These are phyloP conservation scores for Drosophila rubida DNA, from an alignment of 2,888 invertebrate genomes.

Conservation along the genomic window DNA sequence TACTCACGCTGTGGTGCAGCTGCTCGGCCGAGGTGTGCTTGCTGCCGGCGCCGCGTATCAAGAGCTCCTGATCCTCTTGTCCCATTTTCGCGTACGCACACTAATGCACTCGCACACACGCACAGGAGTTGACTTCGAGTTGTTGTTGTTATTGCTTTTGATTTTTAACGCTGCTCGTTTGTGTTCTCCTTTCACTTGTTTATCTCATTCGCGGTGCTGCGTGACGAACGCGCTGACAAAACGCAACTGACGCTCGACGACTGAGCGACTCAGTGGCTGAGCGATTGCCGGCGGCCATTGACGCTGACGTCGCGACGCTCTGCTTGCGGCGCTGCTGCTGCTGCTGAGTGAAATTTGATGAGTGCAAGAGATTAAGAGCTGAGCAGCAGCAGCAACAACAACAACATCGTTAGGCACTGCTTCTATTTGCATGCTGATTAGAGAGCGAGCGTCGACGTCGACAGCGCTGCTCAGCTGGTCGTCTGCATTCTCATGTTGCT, in stretches of 20 bases:
- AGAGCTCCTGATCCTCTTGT: slow-evolving; percentile 82
- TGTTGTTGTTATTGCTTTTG: neutral
- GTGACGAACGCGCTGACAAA: slow-evolving; percentile 72
- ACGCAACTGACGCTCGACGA: slow-evolving; percentile 65
- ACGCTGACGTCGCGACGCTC: slow-evolving; percentile 48
- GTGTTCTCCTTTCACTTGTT: neutral
- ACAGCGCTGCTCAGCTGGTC: neutral
- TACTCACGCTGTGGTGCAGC: slow-evolving; percentile 77
- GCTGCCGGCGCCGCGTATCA: slow-evolving; percentile 72
- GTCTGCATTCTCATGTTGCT: slow-evolving; percentile 6
- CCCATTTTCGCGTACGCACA: slow-evolving; percentile 65
- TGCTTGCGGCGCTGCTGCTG: slow-evolving; percentile 38
- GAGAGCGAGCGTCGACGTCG: slow-evolving; percentile 12
- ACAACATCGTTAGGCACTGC: slow-evolving; percentile 19
- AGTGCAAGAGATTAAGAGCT: slow-evolving; percentile 55
- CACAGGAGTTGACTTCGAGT: slow-evolving; percentile 9
- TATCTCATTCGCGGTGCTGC: slow-evolving; percentile 33
- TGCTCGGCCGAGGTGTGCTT: slow-evolving; percentile 78
- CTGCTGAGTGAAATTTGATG: slow-evolving; percentile 63
- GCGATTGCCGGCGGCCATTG: slow-evolving; percentile 42
- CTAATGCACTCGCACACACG: neutral
- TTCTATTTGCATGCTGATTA: slow-evolving; percentile 60
- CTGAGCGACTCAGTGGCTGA: slow-evolving; percentile 33
- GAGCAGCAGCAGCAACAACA: slow-evolving; percentile 19
- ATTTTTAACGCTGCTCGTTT: neutral